Base-by-base conservation (phyloP, 2,888 invertebrate species). In the Eristalinus aeneus region DNA sequence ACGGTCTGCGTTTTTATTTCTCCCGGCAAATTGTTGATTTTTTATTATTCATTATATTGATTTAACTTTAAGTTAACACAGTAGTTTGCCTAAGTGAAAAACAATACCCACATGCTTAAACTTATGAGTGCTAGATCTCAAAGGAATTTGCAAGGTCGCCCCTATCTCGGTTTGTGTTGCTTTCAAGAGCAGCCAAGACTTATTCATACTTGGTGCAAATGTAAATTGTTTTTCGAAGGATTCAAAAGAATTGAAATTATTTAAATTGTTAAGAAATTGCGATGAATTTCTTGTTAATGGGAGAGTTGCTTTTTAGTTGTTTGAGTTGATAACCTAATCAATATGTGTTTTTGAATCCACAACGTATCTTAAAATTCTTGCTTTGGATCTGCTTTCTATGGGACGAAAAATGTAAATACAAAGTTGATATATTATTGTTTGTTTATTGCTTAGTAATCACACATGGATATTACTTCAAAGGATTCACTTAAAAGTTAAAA, bases 401-500 rank as follows among this genome's bases (percentile, higher is more conserved):
- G 46, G 16, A 16, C 9, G 34, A 34, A 10, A 6, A 16, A 16
- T 16, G 8, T 46, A 0, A 16, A 0, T 46, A 6, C 1, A 8
- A 8, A 46, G 2, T 46, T 46, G 39, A 39, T n/a, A 12, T n/a
- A 8, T 16, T 1, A 20, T 6, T 46, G 46, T 16, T n/a, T n/a
- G n/a, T n/a, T n/a, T 16, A 16, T 16, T 16, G 46, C 16, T 8
- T 46, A 20, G 20, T 10, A 23, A 54, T 20, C 6, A 34, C 9
- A 32, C 22, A 72, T 39, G 5, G 5, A 5, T 71, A 54, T 39
- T 1, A 75, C 75, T 75, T 36, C 6, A 23, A 65, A 74, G 54
- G 34, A 60, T 32, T 32, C 23, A 64, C 46, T 27, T 32, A 31
- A 65, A 71, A 77, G 65, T 60, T 73, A 16, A 53, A 81, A 80